Percentiles rank a stretch among this genome's conserved stretches.
Conservation (phyloP, 1,140 invertebrate species). For the Zaprionus africanus region DNA sequence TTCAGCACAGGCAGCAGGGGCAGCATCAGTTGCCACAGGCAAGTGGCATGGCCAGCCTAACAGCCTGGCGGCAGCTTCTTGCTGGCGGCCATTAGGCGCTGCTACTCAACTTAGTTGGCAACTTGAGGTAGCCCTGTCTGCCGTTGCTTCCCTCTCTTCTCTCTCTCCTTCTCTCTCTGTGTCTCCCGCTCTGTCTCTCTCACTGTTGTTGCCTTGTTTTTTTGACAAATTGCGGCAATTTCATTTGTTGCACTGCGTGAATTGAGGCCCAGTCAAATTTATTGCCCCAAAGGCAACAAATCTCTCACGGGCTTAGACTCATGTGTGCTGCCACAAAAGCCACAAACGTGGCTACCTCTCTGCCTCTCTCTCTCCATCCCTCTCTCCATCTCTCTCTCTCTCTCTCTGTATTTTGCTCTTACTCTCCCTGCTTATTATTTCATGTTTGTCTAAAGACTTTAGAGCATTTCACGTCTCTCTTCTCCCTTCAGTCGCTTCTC, state of each 20-base stretch:
- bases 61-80: not conserved
- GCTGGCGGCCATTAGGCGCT: constrained; percentile 33
- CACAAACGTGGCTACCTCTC: not conserved
- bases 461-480: not conserved
- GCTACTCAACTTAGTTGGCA: constrained; percentile 27
- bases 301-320: constrained; percentile 34
- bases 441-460: constrained; percentile 24
- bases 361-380: not conserved
- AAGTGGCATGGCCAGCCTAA: not conserved
- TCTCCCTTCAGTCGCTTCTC: not conserved
- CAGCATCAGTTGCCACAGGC: too few species aligned
- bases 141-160: not conserved
- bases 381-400: not conserved
- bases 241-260: constrained; percentile 47
- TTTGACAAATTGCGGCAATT: constrained; percentile 61
- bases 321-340: constrained; percentile 24
- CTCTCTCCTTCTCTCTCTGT: not conserved
- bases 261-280: constrained; percentile 34
- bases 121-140: constrained; percentile 6
- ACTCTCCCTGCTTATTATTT: constrained; percentile 10
- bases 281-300: constrained; percentile 43
- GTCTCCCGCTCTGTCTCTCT: not conserved
- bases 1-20: too few species aligned
- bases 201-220: constrained; percentile 22
- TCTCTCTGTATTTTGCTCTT: not conserved